Base-by-base conservation (phyloP, 2,797 vertebrate genomes). In the Fistularia tabacaria region DNA sequence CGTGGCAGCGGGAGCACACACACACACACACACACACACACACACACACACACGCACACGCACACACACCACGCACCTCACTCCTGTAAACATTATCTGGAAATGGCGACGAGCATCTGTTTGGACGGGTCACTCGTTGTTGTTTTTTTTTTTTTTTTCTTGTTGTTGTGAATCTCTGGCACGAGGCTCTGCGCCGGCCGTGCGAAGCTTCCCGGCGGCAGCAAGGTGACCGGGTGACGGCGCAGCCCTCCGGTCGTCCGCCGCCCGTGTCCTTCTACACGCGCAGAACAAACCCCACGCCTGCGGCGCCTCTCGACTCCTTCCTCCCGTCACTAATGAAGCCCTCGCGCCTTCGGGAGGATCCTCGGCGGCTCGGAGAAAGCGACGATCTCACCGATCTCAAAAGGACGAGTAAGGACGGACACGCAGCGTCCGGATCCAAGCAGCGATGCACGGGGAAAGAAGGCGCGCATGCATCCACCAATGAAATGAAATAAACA, bases 81-180 rank as follows among this genome's bases (percentile, higher is more conserved):
- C 52, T 51, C 13, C 13, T 36, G 60, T 12, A 49, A 60, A 77
- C 66, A 68, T 56, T 74, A 75, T 82, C 69, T 79, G 76, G 75
- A 82, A 78, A 74, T 80, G 77, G 76, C 62, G 51, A 52, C 42
- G 65, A 85, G 81, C 85, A 87, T 89, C 85, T 89, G 87, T 81
- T 88, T 83, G 80, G 82, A 79, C 63, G 49, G 58, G 41, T 8
- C 57, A 43, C 71, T 49, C 71, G 56, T 71, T 76, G 73, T 84
- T 57, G 66, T 66, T 72, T 70, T 81, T 25, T 25, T 25, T 25
- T n/a, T 25, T 25, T 25, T 25, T 25, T 25, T 25, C 2, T 25
- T 25, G 25, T 25, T 25, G 25, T 69, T 73, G 63, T 65, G 69
- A 73, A 84, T 80, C 65, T 49, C 78, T 84, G 82, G 81, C 81